Evolutionary conservation across 1,140 invertebrate species (phyloP).

Genomic region (Eupeodes corollae): DNA sequence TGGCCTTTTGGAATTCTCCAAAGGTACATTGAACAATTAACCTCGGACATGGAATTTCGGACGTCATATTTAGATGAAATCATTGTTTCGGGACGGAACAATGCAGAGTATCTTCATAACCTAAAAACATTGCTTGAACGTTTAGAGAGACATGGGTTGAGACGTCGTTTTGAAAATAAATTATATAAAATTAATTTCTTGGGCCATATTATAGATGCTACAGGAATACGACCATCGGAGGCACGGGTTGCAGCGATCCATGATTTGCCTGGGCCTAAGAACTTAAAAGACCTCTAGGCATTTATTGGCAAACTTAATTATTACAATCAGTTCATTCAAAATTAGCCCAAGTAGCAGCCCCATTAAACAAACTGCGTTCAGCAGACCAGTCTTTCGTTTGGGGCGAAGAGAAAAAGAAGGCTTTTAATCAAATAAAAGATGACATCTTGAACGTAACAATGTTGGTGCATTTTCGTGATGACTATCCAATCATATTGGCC

Average conservation of each 20-base stretch:
- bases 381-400: conserved; percentile 4
- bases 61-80: not conserved
- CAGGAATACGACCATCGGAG: too few relatives aligned
- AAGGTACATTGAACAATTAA: conserved; percentile 6
- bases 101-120: conserved; percentile 16
- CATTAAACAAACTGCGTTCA: conserved; percentile 3
- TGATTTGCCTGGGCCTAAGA: too few relatives aligned
- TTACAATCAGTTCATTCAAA: too few relatives aligned
- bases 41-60: not conserved
- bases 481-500: conserved; percentile 20
- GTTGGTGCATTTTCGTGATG: conserved; percentile 24
- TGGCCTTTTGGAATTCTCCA: conserved; percentile 14
- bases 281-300: conserved; percentile 22
- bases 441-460: conserved; percentile 2
- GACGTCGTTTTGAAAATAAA: too few relatives aligned
- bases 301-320: conserved; percentile 36
- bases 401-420: conserved; percentile 2
- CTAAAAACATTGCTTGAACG: conserved; percentile 19
- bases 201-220: conserved; percentile 13
- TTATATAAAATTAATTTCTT: conserved; percentile 30
- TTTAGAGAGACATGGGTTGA: too few relatives aligned
- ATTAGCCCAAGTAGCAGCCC: not conserved
- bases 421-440: too few relatives aligned
- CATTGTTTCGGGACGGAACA: not conserved
- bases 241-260: too few relatives aligned